A percentile compares a stretch with the other conserved stretches of the same genome.
These are phyloP conservation scores for Cyprinodon tularosa DNA, from an alignment of 2,113 vertebrate genomes.

Conservation along the genomic window DNA sequence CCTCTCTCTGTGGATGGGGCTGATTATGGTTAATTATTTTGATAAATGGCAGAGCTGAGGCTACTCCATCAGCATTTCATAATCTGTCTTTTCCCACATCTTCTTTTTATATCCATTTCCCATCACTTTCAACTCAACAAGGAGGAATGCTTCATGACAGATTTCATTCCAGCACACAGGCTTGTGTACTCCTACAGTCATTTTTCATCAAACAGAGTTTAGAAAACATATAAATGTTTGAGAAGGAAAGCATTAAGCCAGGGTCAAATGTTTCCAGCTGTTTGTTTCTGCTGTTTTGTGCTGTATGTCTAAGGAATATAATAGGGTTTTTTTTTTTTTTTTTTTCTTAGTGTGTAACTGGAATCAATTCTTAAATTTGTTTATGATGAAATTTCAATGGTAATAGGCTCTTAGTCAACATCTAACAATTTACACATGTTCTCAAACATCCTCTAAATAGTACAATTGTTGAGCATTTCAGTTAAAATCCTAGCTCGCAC, in stretches of 20 bases:
- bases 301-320: slow-evolving; percentile 4
- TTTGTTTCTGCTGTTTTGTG: not conserved
- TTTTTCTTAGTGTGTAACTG: too few species aligned
- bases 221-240: not conserved
- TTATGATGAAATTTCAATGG: not conserved
- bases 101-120: not conserved
- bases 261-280: not conserved
- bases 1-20: slow-evolving; percentile 63
- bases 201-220: slow-evolving; percentile 7
- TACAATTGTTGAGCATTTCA: not conserved
- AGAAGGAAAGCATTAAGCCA: not conserved
- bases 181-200: not conserved
- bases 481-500: not conserved
- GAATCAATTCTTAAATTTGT: not conserved
- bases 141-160: not conserved
- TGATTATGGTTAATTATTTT: slow-evolving; percentile 81
- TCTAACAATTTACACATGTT: not conserved
- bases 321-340: not conserved
- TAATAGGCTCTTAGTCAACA: not conserved
- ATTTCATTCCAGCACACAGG: not conserved
- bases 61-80: slow-evolving; percentile 75
- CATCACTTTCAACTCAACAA: not conserved
- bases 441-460: not conserved
- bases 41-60: slow-evolving; percentile 75
- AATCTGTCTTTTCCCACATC: slow-evolving; percentile 61